phyloP scores from a whole-genome alignment of 2,797 vertebrate species.

The Holocentrus rufus region DNA sequence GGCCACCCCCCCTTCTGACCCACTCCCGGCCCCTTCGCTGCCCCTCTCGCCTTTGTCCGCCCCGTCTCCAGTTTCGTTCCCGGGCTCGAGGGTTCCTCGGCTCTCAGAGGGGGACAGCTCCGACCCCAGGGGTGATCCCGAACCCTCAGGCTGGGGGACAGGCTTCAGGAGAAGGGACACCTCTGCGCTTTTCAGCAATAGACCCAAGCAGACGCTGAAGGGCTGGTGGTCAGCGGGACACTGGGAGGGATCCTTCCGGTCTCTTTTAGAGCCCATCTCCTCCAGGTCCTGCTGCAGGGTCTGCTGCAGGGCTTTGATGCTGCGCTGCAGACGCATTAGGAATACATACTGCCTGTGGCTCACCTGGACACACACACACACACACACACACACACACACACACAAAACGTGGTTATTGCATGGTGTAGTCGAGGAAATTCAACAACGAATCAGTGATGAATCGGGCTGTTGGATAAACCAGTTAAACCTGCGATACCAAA shows the following conservation, averaged over 20 bases:
- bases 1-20: slow-evolving; percentile 36
- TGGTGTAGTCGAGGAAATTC: too few species aligned
- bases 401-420: background rate
- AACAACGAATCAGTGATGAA: too few species aligned
- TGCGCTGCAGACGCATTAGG: slow-evolving; percentile 91
- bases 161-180: slow-evolving; percentile 92
- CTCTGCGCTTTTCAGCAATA: slow-evolving; percentile 92
- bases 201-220: slow-evolving; percentile 86
- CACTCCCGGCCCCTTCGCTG: slow-evolving; percentile 45
- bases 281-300: slow-evolving; percentile 91
- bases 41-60: slow-evolving; percentile 64
- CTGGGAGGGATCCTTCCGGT: slow-evolving; percentile 64
- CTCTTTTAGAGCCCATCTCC: slow-evolving; percentile 77
- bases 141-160: slow-evolving; percentile 78
- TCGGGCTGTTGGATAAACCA: too few species aligned
- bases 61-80: slow-evolving; percentile 69
- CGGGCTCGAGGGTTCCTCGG: slow-evolving; percentile 79
- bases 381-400: slow-evolving; percentile 13
- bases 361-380: slow-evolving; percentile 72
- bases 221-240: slow-evolving; percentile 67
- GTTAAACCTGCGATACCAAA: too few species aligned
- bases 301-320: slow-evolving; percentile 89
- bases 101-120: slow-evolving; percentile 87
- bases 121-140: slow-evolving; percentile 77
- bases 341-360: slow-evolving; percentile 96